Evolutionary conservation across 1,140 invertebrate species (phyloP).

Genomic region (Periplaneta americana): DNA sequence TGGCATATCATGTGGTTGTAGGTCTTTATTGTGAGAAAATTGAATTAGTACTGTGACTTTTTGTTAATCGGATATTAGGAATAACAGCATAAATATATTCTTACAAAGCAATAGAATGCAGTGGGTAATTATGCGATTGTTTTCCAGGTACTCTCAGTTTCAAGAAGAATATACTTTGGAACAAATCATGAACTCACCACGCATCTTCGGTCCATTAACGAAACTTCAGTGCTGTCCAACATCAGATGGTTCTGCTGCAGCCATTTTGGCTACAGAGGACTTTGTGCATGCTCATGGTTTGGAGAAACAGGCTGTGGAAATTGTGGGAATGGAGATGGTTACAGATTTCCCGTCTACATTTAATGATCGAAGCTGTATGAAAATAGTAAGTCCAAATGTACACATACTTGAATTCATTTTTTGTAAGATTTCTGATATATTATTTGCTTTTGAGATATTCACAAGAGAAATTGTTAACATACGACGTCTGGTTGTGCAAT

Average conservation of each 20-base stretch:
- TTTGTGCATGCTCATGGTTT: conserved; percentile 82
- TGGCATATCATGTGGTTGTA: no score
- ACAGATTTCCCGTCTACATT: conserved; percentile 88
- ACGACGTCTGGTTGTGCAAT: no score
- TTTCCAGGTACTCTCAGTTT: conserved; percentile 79
- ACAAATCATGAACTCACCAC: conserved; percentile 79
- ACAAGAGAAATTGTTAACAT: no score
- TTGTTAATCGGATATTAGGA: no score
- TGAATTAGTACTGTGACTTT: no score
- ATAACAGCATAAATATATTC: no score
- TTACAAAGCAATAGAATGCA: no score
- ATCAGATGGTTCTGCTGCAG: conserved; percentile 92
- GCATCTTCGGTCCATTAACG: conserved; percentile 84
- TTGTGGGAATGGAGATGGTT: conserved; percentile 92
- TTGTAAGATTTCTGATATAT: no score
- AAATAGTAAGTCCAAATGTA: conserved; percentile 58
- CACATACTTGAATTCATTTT: no score
- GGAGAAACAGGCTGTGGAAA: conserved; percentile 85
- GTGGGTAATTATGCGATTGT: no score
- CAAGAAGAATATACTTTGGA: conserved; percentile 84
- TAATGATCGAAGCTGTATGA: conserved; percentile 77
- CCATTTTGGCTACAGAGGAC: conserved; percentile 82
- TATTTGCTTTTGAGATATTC: no score
- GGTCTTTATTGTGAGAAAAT: no score
- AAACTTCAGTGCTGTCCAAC: conserved; percentile 97